Conservation (phyloP, 1,140 invertebrate genomes). For the Sitophilus oryzae region DNA sequence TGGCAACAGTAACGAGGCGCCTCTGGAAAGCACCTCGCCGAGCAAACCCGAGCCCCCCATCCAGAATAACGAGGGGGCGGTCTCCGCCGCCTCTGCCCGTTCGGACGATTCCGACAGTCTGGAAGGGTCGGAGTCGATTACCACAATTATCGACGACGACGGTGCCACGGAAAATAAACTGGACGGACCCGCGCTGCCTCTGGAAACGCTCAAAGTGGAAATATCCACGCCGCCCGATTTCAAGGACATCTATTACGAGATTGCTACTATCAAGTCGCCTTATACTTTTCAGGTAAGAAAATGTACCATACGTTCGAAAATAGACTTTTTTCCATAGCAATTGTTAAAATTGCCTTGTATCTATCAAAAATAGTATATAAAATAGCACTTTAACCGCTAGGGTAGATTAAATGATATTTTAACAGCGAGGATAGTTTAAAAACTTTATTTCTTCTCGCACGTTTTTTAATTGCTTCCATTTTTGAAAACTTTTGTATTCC, state of each 20-base stretch:
- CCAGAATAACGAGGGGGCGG: conserved; percentile 34
- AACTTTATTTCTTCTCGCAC: too few relatives aligned
- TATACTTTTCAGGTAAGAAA: conserved; percentile 74
- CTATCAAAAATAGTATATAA: too few relatives aligned
- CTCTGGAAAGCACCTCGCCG: conserved; percentile 45
- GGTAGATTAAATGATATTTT: too few relatives aligned
- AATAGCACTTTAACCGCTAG: too few relatives aligned
- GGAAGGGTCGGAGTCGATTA: conserved; percentile 59
- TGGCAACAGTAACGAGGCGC: conserved; percentile 46
- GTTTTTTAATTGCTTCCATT: too few relatives aligned
- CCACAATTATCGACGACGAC: conserved; percentile 55
- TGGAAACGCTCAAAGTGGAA: conserved; percentile 77
- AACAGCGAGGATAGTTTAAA: too few relatives aligned
- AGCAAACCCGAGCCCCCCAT: conserved; percentile 21
- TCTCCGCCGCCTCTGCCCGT: conserved; percentile 37
- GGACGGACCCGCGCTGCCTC: conserved; percentile 53
- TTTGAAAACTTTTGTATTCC: too few relatives aligned
- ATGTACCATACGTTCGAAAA: neutral
- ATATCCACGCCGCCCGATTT: conserved; percentile 81
- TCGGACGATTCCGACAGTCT: conserved; percentile 59
- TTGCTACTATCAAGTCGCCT: conserved; percentile 82
- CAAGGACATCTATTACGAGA: conserved; percentile 76
- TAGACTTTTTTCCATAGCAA: neutral
- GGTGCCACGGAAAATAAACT: conserved; percentile 53
- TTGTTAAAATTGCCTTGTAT: neutral